Percentiles rank a stretch among this genome's conserved stretches.
phyloP scores from a whole-genome alignment of 2,113 vertebrate species.

The Procavia capensis region DNA sequence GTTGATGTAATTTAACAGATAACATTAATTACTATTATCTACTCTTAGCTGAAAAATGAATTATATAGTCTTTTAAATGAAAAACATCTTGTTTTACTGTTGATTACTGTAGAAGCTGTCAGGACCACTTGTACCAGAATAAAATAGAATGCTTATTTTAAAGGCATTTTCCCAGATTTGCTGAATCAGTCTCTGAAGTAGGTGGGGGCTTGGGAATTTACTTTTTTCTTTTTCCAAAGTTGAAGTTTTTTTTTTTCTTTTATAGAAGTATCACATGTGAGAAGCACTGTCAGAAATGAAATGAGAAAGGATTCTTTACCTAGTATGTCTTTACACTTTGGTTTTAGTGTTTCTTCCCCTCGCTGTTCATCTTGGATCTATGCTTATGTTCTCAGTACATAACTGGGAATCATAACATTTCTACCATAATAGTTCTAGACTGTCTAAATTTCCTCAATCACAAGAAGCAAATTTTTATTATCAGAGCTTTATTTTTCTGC shows the following conservation, averaged over 20 bases:
- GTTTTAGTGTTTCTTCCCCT: background rate
- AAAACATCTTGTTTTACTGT: constrained; percentile 7
- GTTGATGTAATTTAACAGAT: constrained; percentile 43
- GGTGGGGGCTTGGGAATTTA: background rate
- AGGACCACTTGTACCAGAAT: constrained; percentile 24
- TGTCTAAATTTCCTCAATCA: background rate
- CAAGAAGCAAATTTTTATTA: background rate
- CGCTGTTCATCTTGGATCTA: background rate
- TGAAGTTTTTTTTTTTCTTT: background rate
- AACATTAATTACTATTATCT: constrained; percentile 32
- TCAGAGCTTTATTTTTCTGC: constrained; percentile 49
- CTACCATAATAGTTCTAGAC: constrained; percentile 30
- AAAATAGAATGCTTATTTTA: constrained; percentile 45
- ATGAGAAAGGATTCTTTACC: background rate
- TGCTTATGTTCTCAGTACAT: constrained; percentile 27
- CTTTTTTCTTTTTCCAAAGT: background rate
- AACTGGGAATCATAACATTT: constrained; percentile 57
- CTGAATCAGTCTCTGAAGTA: constrained; percentile 14
- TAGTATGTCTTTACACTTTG: background rate
- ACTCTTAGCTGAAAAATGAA: constrained; percentile 40
- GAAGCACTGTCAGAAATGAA: constrained; percentile 50
- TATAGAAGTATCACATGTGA: background rate
- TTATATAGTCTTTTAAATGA: constrained; percentile 45
- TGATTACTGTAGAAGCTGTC: constrained; percentile 30
- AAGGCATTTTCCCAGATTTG: constrained; percentile 50